A percentile compares a stretch with the other conserved stretches of the same genome.
These are phyloP conservation scores for Scaptomyza reducta DNA, from an alignment of 2,888 invertebrate species.

Conservation along the genomic window DNA sequence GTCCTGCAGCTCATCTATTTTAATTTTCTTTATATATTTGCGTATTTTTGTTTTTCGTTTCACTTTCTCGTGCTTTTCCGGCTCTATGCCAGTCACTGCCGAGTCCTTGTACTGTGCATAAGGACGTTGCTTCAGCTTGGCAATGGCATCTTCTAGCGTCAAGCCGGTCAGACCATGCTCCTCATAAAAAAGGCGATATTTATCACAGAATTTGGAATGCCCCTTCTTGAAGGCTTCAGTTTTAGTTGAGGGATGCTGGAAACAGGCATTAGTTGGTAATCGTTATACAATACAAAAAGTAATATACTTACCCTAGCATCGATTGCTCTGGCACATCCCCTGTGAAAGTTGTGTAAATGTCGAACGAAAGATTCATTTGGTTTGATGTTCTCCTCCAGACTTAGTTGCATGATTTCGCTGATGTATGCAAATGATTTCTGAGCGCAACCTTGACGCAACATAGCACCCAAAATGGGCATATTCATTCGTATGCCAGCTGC, in stretches of 20 bases:
- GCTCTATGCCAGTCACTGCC: constrained; percentile 76
- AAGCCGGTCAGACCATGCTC: constrained; percentile 84
- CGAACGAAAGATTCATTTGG: constrained; percentile 87
- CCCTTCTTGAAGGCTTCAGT: constrained; percentile 80
- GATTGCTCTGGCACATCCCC: constrained; percentile 85
- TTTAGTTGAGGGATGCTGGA: constrained; percentile 83
- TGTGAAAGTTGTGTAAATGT: constrained; percentile 87
- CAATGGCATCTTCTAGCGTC: constrained; percentile 82
- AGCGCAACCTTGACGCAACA: constrained; percentile 88
- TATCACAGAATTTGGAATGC: constrained; percentile 84
- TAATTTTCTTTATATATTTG: constrained; percentile 83
- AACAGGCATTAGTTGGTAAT: neutral
- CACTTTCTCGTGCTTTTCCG: constrained; percentile 74
- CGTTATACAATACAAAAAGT: neutral
- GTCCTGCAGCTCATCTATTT: constrained; percentile 74
- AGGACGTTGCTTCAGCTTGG: constrained; percentile 86
- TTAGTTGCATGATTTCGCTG: constrained; percentile 88
- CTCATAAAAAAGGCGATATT: constrained; percentile 85
- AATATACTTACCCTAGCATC: constrained; percentile 84
- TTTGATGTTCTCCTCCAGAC: constrained; percentile 86
- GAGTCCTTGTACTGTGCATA: constrained; percentile 87
- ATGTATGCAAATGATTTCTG: constrained; percentile 88
- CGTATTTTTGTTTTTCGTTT: constrained; percentile 77
- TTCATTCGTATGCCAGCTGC: constrained; percentile 89
- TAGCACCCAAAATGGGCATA: constrained; percentile 89